Evolutionary conservation across 2,888 invertebrate species (phyloP).

Genomic region (Girardia tigrina): DNA sequence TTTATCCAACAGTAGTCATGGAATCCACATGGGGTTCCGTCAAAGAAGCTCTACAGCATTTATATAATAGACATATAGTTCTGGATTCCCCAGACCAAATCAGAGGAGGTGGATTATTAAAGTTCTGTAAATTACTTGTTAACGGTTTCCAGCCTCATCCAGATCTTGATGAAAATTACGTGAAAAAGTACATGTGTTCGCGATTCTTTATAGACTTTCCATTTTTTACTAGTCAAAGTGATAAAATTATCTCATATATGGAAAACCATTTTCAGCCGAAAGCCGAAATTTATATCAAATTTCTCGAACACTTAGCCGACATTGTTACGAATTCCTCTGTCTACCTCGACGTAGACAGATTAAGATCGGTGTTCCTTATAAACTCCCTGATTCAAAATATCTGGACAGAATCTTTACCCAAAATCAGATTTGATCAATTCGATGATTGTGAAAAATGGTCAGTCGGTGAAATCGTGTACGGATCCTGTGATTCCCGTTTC

Average conservation of each 20-base stretch:
- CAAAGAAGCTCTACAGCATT: neutral
- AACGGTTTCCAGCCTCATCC: constrained; percentile 2
- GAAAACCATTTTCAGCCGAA: neutral
- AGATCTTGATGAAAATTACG: constrained; percentile 3
- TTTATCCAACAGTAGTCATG: neutral
- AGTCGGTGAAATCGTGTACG: neutral
- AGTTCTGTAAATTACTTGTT: constrained; percentile 1
- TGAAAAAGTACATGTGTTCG: neutral
- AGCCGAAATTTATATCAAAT: neutral
- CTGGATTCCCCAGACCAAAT: neutral
- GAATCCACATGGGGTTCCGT: neutral
- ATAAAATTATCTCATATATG: neutral
- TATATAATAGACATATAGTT: neutral
- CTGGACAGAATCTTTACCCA: neutral
- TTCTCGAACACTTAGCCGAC: neutral
- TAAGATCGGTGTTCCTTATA: constrained; percentile 6
- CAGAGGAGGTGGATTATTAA: constrained; percentile 10
- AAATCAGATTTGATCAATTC: neutral
- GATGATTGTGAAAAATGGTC: constrained; percentile 1
- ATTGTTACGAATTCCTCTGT: constrained; percentile 16
- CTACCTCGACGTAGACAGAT: neutral
- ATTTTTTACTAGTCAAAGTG: constrained; percentile 3
- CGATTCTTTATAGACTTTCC: neutral
- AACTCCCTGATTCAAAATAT: neutral
- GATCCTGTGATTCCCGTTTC: neutral